Base-by-base conservation (phyloP, 2,888 invertebrate genomes). In the Syrista parreyssii region DNA sequence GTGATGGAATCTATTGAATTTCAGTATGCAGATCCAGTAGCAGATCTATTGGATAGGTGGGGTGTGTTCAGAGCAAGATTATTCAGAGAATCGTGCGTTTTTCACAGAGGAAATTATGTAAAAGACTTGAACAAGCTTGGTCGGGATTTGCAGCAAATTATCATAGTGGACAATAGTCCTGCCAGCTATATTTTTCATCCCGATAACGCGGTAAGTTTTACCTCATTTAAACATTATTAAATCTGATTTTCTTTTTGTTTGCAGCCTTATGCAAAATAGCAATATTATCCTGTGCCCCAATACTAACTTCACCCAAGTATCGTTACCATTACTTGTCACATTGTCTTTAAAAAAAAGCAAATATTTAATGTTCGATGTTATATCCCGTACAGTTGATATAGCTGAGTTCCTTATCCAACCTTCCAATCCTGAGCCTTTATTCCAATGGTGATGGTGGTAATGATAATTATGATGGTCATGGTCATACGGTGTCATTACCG, bases 111-210 rank as follows among this genome's bases (percentile, higher is more conserved):
- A 88, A 99, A 99, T 94, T 99, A 99, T 93, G 99, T 99, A 89
- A 99, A 99, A 94, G 99, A 99, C 94, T 95, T 99, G 89, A 98
- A 98, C 94, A 97, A 98, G 91, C 94, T 99, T 85, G 99, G 99
- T 80, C 95, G 99, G 84, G 98, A 99, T 93, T 94, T 99, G 91
- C 96, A 97, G 88, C 97, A 98, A 92, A 98, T 99, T 89, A 96
- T 99, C 89, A 99, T 99, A 90, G 97, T 99, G 86, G 99, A 99
- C 94, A 99, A 99, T 93, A 99, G 99, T 89, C 99, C 99, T 88
- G 99, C 99, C 90, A 98, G 98, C 85, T 99, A 99, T 93, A 98
- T 99, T 94, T 99, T 99, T 96, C 99, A 99, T 95, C 99, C 99
- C 91, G 98, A 99, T 92, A 99, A 99, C 94, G 99, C 99, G 92